A percentile compares a stretch with the other conserved stretches of the same genome.
Conservation (phyloP, 2,113 vertebrate genomes). For the Muntiacus reevesi region DNA sequence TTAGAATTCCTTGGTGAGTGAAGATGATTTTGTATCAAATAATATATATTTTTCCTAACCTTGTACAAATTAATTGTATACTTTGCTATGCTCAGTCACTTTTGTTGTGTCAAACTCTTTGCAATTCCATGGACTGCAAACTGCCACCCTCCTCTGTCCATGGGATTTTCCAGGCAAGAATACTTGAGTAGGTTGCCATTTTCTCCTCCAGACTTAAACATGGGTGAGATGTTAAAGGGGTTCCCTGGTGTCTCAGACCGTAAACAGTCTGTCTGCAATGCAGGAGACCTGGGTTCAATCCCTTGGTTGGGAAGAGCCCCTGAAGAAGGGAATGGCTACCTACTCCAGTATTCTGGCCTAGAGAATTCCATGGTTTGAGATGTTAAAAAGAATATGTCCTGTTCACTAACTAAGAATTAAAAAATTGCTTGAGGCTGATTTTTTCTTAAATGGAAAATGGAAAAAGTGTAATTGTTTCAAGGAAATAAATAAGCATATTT, state of each 20-base stretch:
- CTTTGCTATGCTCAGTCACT: not conserved
- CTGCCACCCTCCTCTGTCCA: not conserved
- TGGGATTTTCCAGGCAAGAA: not conserved
- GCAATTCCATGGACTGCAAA: not conserved
- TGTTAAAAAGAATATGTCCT: not conserved
- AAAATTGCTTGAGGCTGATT: not conserved
- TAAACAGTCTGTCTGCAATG: not conserved
- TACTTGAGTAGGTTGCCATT: not conserved
- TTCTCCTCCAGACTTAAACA: not conserved
- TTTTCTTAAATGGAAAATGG: not conserved
- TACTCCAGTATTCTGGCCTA: not conserved
- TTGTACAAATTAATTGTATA: not conserved
- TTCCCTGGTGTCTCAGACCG: not conserved
- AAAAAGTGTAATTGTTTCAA: not conserved
- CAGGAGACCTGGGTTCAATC: not conserved
- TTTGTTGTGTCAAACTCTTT: not conserved
- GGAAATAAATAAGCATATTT: not conserved
- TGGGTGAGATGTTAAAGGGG: not conserved
- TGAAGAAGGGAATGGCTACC: not conserved
- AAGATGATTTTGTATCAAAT: slow-evolving; percentile 1
- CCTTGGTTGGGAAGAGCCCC: accelerated
- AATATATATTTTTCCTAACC: not conserved
- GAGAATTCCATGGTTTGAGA: not conserved
- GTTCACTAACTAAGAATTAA: not conserved
- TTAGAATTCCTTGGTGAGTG: not conserved